Conservation (phyloP, 2,888 invertebrate species). For the Mamestra brassicae region DNA sequence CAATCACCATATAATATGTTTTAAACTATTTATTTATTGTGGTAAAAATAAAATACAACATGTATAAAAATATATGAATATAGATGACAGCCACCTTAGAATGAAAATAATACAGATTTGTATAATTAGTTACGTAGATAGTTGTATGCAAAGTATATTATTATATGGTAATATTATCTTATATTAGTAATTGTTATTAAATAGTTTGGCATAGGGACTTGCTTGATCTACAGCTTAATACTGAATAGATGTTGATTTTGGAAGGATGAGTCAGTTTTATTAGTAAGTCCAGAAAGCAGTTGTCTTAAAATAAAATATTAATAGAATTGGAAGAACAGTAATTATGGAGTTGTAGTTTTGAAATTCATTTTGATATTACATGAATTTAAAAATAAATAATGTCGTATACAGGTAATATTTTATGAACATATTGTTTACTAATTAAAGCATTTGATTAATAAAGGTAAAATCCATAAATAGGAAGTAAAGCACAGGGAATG, state of each 20-base stretch:
- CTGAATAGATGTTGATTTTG: slow-evolving; percentile 39
- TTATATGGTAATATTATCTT: slow-evolving; percentile 34
- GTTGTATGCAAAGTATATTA: slow-evolving; percentile 33
- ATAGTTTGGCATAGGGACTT: slow-evolving; percentile 61
- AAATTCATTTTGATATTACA: slow-evolving; percentile 5
- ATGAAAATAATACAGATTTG: slow-evolving; percentile 46
- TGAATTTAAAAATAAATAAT: slow-evolving; percentile 23
- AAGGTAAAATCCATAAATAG: slow-evolving; percentile 43
- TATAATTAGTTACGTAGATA: slow-evolving; percentile 41
- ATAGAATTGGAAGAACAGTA: slow-evolving; percentile 22
- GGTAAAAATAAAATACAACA: slow-evolving; percentile 55
- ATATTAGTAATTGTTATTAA: slow-evolving; percentile 34
- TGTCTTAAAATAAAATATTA: slow-evolving; percentile 10
- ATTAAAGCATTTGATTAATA: slow-evolving; percentile 42
- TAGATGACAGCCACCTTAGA: slow-evolving; percentile 48
- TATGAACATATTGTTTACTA: slow-evolving; percentile 27
- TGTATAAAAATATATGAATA: slow-evolving; percentile 60
- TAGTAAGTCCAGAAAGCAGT: slow-evolving; percentile 19
- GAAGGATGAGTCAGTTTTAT: slow-evolving; percentile 11
- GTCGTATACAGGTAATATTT: slow-evolving; percentile 42
- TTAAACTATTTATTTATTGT: slow-evolving; percentile 34
- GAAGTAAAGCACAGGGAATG: slow-evolving; percentile 66
- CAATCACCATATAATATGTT: slow-evolving; percentile 45
- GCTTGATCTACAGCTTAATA: slow-evolving; percentile 40
- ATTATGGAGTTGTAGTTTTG: slow-evolving; percentile 3